Conservation (phyloP, 2,888 invertebrate species). For the Xylota sylvarum region DNA sequence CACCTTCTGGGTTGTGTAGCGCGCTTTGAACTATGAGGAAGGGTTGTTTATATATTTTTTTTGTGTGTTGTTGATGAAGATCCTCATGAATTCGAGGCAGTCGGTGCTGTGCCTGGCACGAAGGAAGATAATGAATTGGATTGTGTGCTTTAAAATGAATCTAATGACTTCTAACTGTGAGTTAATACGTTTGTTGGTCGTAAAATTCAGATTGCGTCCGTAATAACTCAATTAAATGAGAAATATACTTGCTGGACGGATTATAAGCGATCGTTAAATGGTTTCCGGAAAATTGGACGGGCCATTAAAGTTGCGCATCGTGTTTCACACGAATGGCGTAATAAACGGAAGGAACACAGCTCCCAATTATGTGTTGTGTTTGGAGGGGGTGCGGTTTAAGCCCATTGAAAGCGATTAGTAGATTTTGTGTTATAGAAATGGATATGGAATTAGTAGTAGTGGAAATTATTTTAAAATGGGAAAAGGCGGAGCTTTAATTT, state of each 20-base stretch:
- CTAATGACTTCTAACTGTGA: slow-evolving; percentile 38
- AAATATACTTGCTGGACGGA: slow-evolving; percentile 17
- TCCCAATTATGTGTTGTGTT: slow-evolving; percentile 21
- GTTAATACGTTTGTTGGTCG: slow-evolving; percentile 31
- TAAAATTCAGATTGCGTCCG: slow-evolving; percentile 23
- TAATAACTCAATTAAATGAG: slow-evolving; percentile 39
- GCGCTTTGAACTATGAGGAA: slow-evolving; percentile 26
- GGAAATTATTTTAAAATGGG: no score
- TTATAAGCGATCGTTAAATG: slow-evolving; percentile 21
- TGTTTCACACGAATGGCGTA: slow-evolving; percentile 14
- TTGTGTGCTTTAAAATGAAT: slow-evolving; percentile 10
- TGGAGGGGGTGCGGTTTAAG: neutral
- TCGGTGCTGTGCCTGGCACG: neutral
- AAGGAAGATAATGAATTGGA: slow-evolving; percentile 8
- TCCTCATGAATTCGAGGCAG: neutral
- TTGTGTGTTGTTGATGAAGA: slow-evolving; percentile 3
- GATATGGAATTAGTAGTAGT: no score
- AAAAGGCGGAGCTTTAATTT: no score
- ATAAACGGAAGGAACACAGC: slow-evolving; percentile 14
- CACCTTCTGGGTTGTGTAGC: slow-evolving; percentile 14
- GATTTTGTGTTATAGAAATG: no score
- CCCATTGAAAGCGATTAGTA: neutral
- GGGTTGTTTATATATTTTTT: neutral
- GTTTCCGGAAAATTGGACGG: slow-evolving; percentile 22
- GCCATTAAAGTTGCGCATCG: slow-evolving; percentile 37